Evolutionary conservation across 2,113 vertebrate genomes (phyloP), one percentile per base, ranked within the genome.

Genomic region (Neomonachus schauinslandi): DNA sequence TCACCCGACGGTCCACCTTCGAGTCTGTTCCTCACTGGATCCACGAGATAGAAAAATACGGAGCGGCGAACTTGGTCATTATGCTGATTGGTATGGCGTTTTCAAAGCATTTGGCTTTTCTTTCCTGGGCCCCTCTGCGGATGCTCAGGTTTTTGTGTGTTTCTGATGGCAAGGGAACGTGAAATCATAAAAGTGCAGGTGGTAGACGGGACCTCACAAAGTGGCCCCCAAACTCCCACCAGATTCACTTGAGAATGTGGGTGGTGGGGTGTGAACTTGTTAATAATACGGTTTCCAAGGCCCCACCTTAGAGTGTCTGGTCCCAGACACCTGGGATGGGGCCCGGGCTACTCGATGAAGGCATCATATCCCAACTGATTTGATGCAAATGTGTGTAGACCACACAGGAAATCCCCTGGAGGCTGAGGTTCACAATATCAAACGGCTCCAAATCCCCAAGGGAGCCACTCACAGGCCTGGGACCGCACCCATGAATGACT

Each of bases 21-120:
- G 98, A 99, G 90, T 99, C 99, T 0, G 99, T 99, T 96, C 98
- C 98, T 26, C 99, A 99, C 67, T 99, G 99, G 99, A 99, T 99
- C 97, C 98, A 98, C 0, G 99, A 99, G 98, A 99, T 99, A 97
- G 99, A 99, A 98, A 99, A 99, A 91, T 99, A 99, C 3, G 99
- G 99, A 39, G 99, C 99, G 0, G 98, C 99, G 19, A 99, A 99
- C 89, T 97, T 99, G 71, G 98, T 99, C 92, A 96, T 99, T 28
- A 99, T 99, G 97, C 99, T 99, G 42, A 99, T 99, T 82, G 99
- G 99, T 99, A 99, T 85, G 99, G n/a, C 0, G 0, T 31, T 46
- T 16, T 7, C 63, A 1, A 65, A 12, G 67, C 33, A 15, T 57
- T 49, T 28, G 2, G 1, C 19, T 33, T 26, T 11, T 12, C 36